These are phyloP conservation scores for Ricordea florida DNA, from an alignment of 92 coral and sea anemone species.

Conservation along the genomic window DNA sequence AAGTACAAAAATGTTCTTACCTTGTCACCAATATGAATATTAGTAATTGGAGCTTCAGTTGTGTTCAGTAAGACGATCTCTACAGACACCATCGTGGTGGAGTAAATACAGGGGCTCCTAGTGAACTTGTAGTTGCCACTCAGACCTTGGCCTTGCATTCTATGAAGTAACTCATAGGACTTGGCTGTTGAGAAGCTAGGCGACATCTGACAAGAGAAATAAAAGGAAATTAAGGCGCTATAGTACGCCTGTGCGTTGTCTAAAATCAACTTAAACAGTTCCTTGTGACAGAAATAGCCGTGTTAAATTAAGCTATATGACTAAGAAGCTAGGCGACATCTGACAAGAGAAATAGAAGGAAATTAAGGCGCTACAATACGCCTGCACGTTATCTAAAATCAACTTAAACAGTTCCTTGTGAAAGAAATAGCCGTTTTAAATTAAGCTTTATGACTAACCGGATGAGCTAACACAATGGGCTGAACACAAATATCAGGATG, in stretches of 20 bases:
- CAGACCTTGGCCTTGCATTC: slow-evolving; percentile 92
- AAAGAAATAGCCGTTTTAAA: no score
- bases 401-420: no score
- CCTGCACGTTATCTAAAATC: no score
- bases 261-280: no score
- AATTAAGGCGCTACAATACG: neutral
- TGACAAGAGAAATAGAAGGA: slow-evolving; percentile 9
- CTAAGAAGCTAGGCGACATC: slow-evolving; percentile 76
- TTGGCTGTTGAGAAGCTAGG: slow-evolving; percentile 82
- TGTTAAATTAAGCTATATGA: no score
- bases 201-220: slow-evolving; percentile 43
- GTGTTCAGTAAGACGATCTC: slow-evolving; percentile 85
- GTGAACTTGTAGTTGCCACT: slow-evolving; percentile 86
- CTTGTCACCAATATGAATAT: slow-evolving; percentile 84
- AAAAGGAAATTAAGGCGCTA: neutral
- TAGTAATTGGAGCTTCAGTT: slow-evolving; percentile 65
- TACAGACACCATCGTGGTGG: slow-evolving; percentile 91
- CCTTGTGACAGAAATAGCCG: no score
- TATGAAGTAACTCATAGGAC: slow-evolving; percentile 86
- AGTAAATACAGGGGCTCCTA: slow-evolving; percentile 91
- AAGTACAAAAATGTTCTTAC: slow-evolving; percentile 16
- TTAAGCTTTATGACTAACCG: no score
- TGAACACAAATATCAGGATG: no score
- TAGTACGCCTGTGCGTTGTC: no score
- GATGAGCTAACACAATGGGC: no score